These are phyloP conservation scores for Poecilia velifera DNA, from an alignment of 2,797 vertebrate genomes.

Conservation along the genomic window DNA sequence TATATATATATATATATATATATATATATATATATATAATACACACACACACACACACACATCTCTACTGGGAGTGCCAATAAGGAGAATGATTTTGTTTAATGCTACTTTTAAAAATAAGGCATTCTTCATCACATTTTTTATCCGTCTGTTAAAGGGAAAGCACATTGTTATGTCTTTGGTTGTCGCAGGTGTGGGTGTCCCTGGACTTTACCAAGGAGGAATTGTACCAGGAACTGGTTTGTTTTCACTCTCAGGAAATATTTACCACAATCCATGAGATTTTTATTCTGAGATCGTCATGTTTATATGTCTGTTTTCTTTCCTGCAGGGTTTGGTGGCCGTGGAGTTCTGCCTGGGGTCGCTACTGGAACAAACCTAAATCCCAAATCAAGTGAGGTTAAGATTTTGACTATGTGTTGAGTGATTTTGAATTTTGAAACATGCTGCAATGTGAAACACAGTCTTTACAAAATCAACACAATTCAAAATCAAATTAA, in stretches of 20 bases:
- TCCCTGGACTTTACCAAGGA: slow-evolving; percentile 92
- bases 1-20: too few species aligned
- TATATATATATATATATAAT: too few species aligned
- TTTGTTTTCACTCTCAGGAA: slow-evolving; percentile 52
- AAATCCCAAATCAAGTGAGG: slow-evolving; percentile 89
- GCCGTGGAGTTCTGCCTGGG: slow-evolving; percentile 90
- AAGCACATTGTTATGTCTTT: slow-evolving; percentile 10
- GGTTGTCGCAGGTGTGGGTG: slow-evolving; percentile 85
- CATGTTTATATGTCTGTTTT: not conserved
- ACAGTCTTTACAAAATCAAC: not conserved
- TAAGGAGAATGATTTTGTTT: not conserved
- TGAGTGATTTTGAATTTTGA: not conserved
- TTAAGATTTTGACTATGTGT: not conserved
- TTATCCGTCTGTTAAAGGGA: not conserved
- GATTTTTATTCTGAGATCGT: not conserved
- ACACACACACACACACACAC: too few species aligned
- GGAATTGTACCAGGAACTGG: slow-evolving; percentile 91
- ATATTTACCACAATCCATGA: slow-evolving; percentile 3
- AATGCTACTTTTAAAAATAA: not conserved
- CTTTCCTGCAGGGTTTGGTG: slow-evolving; percentile 74
- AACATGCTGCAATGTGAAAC: not conserved
- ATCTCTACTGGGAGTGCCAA: too few species aligned
- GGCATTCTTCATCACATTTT: not conserved
- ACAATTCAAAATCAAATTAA: not conserved
- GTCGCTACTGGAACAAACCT: slow-evolving; percentile 90